These are phyloP conservation scores for Sigmodon hispidus DNA, from an alignment of 2,113 vertebrate species.

Conservation along the genomic window DNA sequence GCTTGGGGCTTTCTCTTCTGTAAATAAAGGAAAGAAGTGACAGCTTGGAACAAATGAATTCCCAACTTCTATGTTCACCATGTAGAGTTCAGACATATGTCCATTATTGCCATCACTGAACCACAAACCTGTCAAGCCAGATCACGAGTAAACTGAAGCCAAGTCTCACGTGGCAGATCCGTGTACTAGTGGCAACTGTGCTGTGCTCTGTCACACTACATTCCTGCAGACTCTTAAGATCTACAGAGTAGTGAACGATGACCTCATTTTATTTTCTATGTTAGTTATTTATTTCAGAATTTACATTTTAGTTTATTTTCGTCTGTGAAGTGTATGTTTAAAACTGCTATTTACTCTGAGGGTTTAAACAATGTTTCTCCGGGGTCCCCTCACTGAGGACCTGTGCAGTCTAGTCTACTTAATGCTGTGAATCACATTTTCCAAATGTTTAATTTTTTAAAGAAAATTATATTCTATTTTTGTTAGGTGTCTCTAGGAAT, in stretches of 20 bases:
- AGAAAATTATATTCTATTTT: slow-evolving; percentile 81
- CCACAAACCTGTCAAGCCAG: slow-evolving; percentile 70
- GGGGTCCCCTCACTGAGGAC: slow-evolving; percentile 75
- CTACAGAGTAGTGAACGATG: slow-evolving; percentile 80
- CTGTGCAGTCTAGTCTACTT: slow-evolving; percentile 82
- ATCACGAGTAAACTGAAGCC: slow-evolving; percentile 13
- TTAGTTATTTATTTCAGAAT: slow-evolving; percentile 87
- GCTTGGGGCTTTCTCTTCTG: slow-evolving; percentile 61
- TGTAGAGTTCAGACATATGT: slow-evolving; percentile 67
- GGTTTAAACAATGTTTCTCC: slow-evolving; percentile 80
- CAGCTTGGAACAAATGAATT: slow-evolving; percentile 61
- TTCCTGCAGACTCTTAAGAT: slow-evolving; percentile 76
- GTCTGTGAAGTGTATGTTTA: slow-evolving; percentile 84
- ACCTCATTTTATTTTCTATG: slow-evolving; percentile 85
- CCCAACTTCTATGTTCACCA: slow-evolving; percentile 59
- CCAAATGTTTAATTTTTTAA: slow-evolving; percentile 80
- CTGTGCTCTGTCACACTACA: slow-evolving; percentile 67
- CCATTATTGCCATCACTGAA: slow-evolving; percentile 61
- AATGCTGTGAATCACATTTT: slow-evolving; percentile 90
- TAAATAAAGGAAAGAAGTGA: not conserved
- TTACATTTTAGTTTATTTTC: slow-evolving; percentile 85
- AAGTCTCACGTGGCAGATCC: slow-evolving; percentile 60
- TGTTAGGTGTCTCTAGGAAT: slow-evolving; percentile 83
- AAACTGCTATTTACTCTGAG: slow-evolving; percentile 86
- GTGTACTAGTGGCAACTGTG: slow-evolving; percentile 63